Base-by-base conservation (phyloP, 2,797 vertebrate genomes). In the Meda fulgida region DNA sequence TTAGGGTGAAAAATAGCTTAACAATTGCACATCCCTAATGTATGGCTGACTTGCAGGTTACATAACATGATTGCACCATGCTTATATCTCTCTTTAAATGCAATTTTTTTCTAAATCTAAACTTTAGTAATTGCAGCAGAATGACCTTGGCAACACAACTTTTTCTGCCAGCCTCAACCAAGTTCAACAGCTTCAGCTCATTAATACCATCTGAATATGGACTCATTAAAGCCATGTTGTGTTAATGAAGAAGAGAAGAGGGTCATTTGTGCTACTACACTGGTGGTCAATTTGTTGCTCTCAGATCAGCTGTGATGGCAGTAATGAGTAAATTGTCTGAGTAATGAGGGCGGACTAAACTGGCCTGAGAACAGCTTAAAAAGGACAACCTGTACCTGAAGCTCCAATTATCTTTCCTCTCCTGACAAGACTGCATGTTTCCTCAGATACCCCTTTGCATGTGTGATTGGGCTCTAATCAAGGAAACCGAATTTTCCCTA, bases 391-490 rank as follows among this genome's bases (percentile, higher is more conserved):
- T 78, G n/a, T 78, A 85, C 73, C 75, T 85, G n/a, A 75, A 89
- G 63, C 72, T 46, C 48, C 63, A 80, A 85, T 87, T 86, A 84
- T 60, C 40, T 81, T 46, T 67, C 21, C 70, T 82, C 55, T 73
- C 60, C 51, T 65, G 78, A 71, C 82, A 85, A 88, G 84, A 76
- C 73, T 23, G 73, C 43, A 40, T 86, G 80, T 83, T 84, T 84
- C 72, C 31, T 85, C 58, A 75, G 75, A 76, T 87, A 51, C 55
- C 26, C 70, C 36, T 78, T 75, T 70, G 86, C 78, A 80, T 77
- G 76, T 89, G 81, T 82, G 87, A 87, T 85, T 89, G 72, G 83
- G 77, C 79, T 83, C 72, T 85, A 75, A 87, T 89, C 86, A 89
- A 86, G 87, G 76, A 87, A 86, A 81, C 87, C 63, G 21, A 19